A percentile compares a stretch with the other conserved stretches of the same genome.
Evolutionary conservation across 1,140 invertebrate genomes (phyloP).

Genomic region (Parapsyche elsis): DNA sequence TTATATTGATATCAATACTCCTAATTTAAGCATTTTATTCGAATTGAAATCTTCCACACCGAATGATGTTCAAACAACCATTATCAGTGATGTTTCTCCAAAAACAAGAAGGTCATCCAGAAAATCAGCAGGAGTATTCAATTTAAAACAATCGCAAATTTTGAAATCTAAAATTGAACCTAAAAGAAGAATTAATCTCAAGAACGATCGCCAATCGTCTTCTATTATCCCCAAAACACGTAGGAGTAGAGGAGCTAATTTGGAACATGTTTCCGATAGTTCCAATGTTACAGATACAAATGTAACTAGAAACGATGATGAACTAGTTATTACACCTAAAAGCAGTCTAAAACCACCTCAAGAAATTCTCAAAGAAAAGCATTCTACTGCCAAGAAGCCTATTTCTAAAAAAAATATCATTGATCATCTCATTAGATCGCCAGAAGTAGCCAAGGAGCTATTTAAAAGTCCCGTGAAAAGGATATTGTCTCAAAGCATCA

Average conservation of each 20-base stretch:
- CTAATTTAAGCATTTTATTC: conserved; percentile 50
- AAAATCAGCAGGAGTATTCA: conserved; percentile 25
- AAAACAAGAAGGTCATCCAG: conserved; percentile 13
- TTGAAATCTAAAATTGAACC: conserved; percentile 25
- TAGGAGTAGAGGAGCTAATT: neutral
- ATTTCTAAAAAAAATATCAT: conserved; percentile 63
- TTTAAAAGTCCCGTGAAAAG: conserved; percentile 66
- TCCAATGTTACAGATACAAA: conserved; percentile 52
- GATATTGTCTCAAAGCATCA: conserved; percentile 65
- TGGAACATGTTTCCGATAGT: conserved; percentile 43
- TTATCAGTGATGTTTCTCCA: neutral
- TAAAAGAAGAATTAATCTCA: conserved; percentile 14
- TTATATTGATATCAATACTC: conserved; percentile 49
- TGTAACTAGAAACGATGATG: conserved; percentile 50
- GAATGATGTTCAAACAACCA: conserved; percentile 37
- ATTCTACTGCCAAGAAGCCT: conserved; percentile 65
- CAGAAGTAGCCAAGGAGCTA: conserved; percentile 63
- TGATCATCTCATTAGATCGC: conserved; percentile 62
- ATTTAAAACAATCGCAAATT: neutral
- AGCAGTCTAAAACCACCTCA: conserved; percentile 60
- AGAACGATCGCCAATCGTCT: conserved; percentile 29
- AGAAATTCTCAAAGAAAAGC: conserved; percentile 64
- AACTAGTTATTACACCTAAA: conserved; percentile 61
- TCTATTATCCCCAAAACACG: neutral
- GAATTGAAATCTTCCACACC: conserved; percentile 51